A percentile compares a stretch with the other conserved stretches of the same genome.
Evolutionary conservation across 2,113 vertebrate species (phyloP).

Genomic region (Lota lota): DNA sequence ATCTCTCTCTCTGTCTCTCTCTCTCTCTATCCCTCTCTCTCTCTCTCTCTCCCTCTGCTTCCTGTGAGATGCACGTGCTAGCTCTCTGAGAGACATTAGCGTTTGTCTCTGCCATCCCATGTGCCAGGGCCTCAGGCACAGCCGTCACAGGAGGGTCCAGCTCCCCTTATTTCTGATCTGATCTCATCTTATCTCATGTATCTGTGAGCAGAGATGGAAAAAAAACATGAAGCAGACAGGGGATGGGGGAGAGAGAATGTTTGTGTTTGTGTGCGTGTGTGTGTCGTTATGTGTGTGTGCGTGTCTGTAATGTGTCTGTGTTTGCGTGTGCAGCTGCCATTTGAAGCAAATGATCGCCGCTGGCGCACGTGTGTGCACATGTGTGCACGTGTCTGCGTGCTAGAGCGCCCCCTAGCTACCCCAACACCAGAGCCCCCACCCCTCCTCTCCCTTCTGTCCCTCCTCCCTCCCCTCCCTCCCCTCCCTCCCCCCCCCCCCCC

Average conservation of each 20-base stretch:
- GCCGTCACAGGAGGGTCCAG: conserved; percentile 60
- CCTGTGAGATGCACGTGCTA: conserved; percentile 62
- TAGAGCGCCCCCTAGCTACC: conserved; percentile 71
- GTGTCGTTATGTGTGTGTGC: background rate
- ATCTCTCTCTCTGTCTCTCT: conserved; percentile 31
- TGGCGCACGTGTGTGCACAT: conserved; percentile 23
- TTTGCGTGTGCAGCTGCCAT: conserved; percentile 17
- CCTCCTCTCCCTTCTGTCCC: conserved; percentile 40
- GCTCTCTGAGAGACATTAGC: conserved; percentile 66
- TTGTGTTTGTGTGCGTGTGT: conserved; percentile 26
- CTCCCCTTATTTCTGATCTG: conserved; percentile 52
- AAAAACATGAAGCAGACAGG: conserved; percentile 37
- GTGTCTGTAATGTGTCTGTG: conserved; percentile 12
- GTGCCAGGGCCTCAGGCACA: conserved; percentile 64
- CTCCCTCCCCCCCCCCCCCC: background rate
- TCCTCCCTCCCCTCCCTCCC: conserved; percentile 9
- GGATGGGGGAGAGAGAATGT: conserved; percentile 16
- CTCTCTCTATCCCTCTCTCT: conserved; percentile 11
- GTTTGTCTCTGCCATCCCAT: conserved; percentile 69
- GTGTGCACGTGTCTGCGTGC: conserved; percentile 22
- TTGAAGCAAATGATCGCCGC: background rate
- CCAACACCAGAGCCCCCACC: conserved; percentile 29
- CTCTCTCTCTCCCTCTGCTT: conserved; percentile 11
- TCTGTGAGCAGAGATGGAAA: background rate
- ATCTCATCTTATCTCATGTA: conserved; percentile 29